A percentile compares a stretch with the other conserved stretches of the same genome.
These are phyloP conservation scores for Bruchidius siliquastri DNA, from an alignment of 2,888 invertebrate species.

Conservation along the genomic window DNA sequence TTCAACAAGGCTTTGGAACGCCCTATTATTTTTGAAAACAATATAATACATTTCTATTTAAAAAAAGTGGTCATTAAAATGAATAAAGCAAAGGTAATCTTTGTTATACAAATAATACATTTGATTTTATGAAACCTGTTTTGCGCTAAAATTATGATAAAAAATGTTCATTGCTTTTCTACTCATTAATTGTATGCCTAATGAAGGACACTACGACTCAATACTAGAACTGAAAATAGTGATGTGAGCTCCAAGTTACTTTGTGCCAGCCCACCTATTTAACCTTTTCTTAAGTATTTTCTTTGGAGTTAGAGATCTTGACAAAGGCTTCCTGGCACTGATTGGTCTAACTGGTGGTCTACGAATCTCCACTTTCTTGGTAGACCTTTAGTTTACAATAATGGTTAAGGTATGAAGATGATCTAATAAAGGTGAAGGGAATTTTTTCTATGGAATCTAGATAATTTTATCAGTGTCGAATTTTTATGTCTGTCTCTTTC, in stretches of 20 bases:
- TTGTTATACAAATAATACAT: too few species aligned
- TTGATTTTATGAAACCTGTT: too few species aligned
- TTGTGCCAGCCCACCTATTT: slow-evolving; percentile 24
- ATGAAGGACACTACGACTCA: neutral
- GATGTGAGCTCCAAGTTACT: neutral
- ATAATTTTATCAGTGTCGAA: too few species aligned
- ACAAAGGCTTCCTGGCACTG: slow-evolving; percentile 15
- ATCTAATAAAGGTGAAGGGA: too few species aligned
- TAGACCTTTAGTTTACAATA: slow-evolving; percentile 9
- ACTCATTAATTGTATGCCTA: neutral
- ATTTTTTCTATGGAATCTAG: too few species aligned
- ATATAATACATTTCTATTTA: too few species aligned
- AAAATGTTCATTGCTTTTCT: neutral
- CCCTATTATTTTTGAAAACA: too few species aligned
- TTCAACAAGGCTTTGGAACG: too few species aligned
- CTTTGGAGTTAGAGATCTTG: slow-evolving; percentile 20
- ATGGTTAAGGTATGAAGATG: neutral
- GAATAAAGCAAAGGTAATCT: too few species aligned
- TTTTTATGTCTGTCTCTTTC: too few species aligned
- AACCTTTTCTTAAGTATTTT: slow-evolving; percentile 25
- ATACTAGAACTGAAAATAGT: neutral
- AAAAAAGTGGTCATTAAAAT: too few species aligned
- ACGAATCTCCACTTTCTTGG: slow-evolving; percentile 24
- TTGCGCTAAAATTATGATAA: neutral
- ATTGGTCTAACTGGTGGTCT: slow-evolving; percentile 21